Evolutionary conservation across 2,797 vertebrate species (phyloP), one percentile per base, ranked within the genome.

Genomic region (Lepidocolaptes lacrymiger): DNA sequence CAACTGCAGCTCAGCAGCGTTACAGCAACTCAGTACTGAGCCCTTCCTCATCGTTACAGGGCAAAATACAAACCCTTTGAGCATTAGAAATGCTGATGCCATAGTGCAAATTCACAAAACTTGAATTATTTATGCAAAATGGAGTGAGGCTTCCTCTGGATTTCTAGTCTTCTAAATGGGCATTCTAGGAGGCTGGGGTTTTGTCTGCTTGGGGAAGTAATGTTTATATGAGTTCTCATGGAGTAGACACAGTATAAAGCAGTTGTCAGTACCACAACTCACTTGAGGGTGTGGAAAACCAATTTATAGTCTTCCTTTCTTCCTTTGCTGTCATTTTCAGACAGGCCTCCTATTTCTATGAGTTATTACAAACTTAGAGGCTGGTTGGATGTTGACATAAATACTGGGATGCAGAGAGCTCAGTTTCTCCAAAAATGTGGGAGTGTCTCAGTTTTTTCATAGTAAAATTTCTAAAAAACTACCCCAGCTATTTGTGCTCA

Each of bases 21-120:
- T 39, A 8, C 0, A 2, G 49, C 6, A 1, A 34, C 9, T 30
- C 36, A 1, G 9, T 20, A 24, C 52, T 0, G 5, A 91, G 77
- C 19, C 22, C 30, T 58, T 28, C 16, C 59, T 18, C 12, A 1
- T 14, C 46, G 16, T 18, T 56, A 26, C 0, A 1, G n/a, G 14
- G 21, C 0, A 0, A 82, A 72, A 43, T 46, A 52, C 23, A 62
- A 86, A 54, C 20, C 2, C 16, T 46, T 12, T 17, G 37, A 51
- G 19, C 1, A 0, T 48, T 63, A 51, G 52, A 77, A 87, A 39
- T 55, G 39, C 39, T 39, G 23, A 32, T 54, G 46, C 3, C 3
- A 2, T 23, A 9, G n/a, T 20, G 36, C 11, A 46, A 28, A 8
- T 51, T 95, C 44, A 75, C 17, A 55, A 55, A 21, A 32, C 22